Base-by-base conservation (phyloP, 2,113 vertebrate species). In the Numenius arquata region DNA sequence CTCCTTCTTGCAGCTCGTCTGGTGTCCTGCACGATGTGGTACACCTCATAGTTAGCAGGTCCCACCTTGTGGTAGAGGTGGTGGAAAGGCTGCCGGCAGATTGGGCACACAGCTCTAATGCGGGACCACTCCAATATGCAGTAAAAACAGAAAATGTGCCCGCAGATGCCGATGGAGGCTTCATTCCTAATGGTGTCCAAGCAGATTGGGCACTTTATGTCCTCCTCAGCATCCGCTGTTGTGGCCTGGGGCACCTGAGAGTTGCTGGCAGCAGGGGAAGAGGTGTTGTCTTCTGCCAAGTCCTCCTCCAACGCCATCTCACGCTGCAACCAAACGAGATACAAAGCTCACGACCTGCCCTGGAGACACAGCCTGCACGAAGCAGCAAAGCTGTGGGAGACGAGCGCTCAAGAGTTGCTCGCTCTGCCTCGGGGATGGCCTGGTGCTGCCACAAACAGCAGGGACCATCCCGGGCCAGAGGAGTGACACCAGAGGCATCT, bases 51-150 rank as follows among this genome's bases (percentile, higher is more conserved):
- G 21, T 32, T 45, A 14, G 0, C 15, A 27, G 16, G 55, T 38
- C 47, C 40, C 22, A 45, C 74, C 5, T 52, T 53, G 38, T 19
- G 40, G 56, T 22, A 12, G 56, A 63, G 29, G 47, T 18, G 5
- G 1, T 3, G 15, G 56, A 62, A 47, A 5, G 22, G 66, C 27
- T 7, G 6, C 17, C 2, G 27, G 74, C 74, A 79, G 18, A 12
- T 8, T 0, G 85, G 65, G 27, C 85, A 63, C 1, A 7, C 40
- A 19, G 65, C 2, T 34, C 5, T 55, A 25, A 2, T 27, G 47
- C 3, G 1, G 22, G 56, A 8, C 74, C 74, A 62, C 15, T 38
- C 3, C 12, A 38, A 10, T 34, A 78, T 53, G 47, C 65, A 88
- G 9, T 34, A 3, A 9, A 88, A 88, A 30, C 74, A 88, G 38